These are phyloP conservation scores for Microcebus jonahi DNA, from an alignment of 2,113 vertebrate genomes.

Conservation along the genomic window DNA sequence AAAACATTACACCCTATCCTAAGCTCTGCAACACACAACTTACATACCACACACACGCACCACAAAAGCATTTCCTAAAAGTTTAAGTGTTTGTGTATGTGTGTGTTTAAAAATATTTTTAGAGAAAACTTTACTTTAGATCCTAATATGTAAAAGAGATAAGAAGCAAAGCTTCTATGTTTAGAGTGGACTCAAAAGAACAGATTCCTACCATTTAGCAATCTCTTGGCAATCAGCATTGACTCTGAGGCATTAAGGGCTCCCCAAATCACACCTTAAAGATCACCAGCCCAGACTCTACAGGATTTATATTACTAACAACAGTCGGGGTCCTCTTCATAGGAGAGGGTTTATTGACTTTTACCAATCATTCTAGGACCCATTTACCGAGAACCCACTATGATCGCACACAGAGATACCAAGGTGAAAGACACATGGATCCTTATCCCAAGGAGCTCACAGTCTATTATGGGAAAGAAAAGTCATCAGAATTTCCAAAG, in stretches of 20 bases:
- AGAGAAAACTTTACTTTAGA: background rate
- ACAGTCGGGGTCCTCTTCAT: background rate
- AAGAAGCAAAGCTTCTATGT: background rate
- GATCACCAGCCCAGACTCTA: background rate
- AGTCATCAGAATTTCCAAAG: constrained; percentile 11
- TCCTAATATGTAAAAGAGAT: background rate
- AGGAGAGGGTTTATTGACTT: background rate
- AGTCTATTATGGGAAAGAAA: background rate
- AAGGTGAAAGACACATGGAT: background rate
- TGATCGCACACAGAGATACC: background rate
- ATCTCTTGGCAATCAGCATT: background rate
- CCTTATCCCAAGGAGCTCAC: background rate
- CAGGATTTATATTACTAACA: background rate
- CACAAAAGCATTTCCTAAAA: background rate
- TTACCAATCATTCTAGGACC: background rate
- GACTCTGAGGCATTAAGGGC: background rate
- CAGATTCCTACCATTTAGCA: background rate
- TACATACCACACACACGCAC: background rate
- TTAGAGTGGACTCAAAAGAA: background rate
- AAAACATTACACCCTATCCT: background rate
- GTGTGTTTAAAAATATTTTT: background rate
- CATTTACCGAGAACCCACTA: background rate
- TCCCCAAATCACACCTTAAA: background rate
- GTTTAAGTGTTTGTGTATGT: background rate
- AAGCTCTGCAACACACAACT: background rate